Evolutionary conservation across 2,113 vertebrate species (phyloP), one percentile per base, ranked within the genome.

Genomic region (Tinamus guttatus): DNA sequence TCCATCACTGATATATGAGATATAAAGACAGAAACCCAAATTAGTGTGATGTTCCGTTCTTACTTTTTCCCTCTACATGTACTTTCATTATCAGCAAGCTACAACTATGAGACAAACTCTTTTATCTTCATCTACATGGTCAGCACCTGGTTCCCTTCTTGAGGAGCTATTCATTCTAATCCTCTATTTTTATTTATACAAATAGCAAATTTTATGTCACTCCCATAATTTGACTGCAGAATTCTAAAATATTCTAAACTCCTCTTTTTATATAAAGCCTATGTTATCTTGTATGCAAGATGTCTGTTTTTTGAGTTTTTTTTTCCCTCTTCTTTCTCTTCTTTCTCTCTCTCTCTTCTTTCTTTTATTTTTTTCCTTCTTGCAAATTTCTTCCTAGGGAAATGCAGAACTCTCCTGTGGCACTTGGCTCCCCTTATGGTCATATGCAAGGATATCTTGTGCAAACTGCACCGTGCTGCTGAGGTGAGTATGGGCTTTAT

Each of bases 391-490:
- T 40, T 27, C 2, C 12, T 40, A 47, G 49, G 43, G 28, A 65
- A 45, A 67, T 60, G 24, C 43, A 4, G 0, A 30, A 24, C 28
- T 67, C 8, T 49, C 11, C 59, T 34, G 27, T 22, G 59, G 34
- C 21, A 36, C 47, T 81, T 69, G 89, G 40, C 24, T 70, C 7
- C 13, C 47, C 3, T 1, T 22, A 4, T 12, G 12, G 32, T 32
- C 41, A 30, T 21, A 19, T 36, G 30, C 22, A 7, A 56, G n/a
- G 62, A 3, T 11, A 30, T 58, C 20, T 14, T 6, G 7, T 0
- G 2, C 22, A 40, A 20, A 27, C 49, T 1, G 0, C 45, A 4
- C 63, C 2, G 0, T 27, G 22, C 43, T 47, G 19, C 18, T 47
- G 45, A 47, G 45, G 45, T 47, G 45, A 47, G 45, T 19, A 47